Base-by-base conservation (phyloP, 2,113 vertebrate species). In the Laterallus jamaicensis region DNA sequence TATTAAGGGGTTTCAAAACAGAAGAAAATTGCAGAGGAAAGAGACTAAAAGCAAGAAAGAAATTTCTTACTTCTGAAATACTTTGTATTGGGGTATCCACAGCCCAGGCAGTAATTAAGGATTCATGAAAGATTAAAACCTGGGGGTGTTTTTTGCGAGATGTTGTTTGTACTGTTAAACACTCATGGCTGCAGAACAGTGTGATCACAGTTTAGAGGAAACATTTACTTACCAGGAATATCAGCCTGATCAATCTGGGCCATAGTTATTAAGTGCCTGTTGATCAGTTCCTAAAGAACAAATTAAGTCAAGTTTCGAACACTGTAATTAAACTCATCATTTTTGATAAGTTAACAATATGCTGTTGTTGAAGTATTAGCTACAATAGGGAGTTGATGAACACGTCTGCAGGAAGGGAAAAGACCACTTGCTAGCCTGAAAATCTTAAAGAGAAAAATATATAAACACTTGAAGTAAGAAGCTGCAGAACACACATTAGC, bases 231-330 rank as follows among this genome's bases (percentile, higher is more conserved):
- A 99, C 99, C 99, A 98, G 99, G 98, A 98, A 99, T 99, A 97
- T 99, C 99, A 76, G 99, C 99, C 97, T 99, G 99, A 98, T 99
- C 99, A 83, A 99, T 98, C 96, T 99, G 99, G 95, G 99, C 99
- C 99, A 99, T 99, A 82, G 99, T 99, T 98, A 99, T 99, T 97
- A 99, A 98, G 97, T 99, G 99, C 94, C 99, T 98, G 98, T 99
- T 99, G 96, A 99, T 99, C 97, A 99, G 98, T 98, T 99, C 99
- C 99, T 99, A 96, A 94, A 82, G 66, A 94, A 96, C 42, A 95
- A 82, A 95, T 82, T 69, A 95, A 90, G 52, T 59, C 35, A 75
- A 54, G 32, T 76, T 83, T 95, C 86, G n/a, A 91, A 86, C 31
- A 35, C 50, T 28, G 12, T 70, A 63, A 76, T 78, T 80, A 39